A percentile compares a stretch with the other conserved stretches of the same genome.
Evolutionary conservation across 2,797 vertebrate species (phyloP).

Genomic region (Sciurus carolinensis): DNA sequence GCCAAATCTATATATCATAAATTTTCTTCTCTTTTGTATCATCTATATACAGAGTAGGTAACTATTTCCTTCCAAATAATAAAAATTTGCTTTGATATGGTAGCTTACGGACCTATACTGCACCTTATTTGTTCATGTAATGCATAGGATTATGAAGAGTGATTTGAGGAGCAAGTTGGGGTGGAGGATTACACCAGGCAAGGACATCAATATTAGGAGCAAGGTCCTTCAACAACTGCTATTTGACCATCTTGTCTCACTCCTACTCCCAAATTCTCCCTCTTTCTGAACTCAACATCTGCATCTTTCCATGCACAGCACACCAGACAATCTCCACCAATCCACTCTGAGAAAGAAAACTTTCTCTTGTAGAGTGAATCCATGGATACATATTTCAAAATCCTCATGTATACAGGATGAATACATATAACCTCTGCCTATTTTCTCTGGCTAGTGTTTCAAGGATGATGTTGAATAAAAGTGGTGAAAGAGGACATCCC

Average conservation of each 20-base stretch:
- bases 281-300: not conserved
- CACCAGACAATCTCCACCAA: not conserved
- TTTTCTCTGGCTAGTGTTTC: no score
- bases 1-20: not conserved
- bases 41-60: not conserved
- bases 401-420: not conserved
- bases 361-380: not conserved
- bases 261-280: not conserved
- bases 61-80: not conserved
- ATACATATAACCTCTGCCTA: not conserved
- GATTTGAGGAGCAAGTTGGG: not conserved
- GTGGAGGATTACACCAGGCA: not conserved
- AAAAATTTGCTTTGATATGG: not conserved
- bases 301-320: not conserved
- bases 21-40: not conserved
- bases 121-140: not conserved
- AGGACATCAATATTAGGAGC: not conserved
- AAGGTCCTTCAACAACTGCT: not conserved
- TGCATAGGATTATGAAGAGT: not conserved
- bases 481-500: no score
- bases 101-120: not conserved
- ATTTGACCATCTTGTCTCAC: not conserved
- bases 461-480: no score
- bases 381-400: not conserved
- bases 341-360: not conserved